A percentile compares a stretch with the other conserved stretches of the same genome.
Evolutionary conservation across 2,797 vertebrate species (phyloP).

Genomic region (Taenioides sp.): DNA sequence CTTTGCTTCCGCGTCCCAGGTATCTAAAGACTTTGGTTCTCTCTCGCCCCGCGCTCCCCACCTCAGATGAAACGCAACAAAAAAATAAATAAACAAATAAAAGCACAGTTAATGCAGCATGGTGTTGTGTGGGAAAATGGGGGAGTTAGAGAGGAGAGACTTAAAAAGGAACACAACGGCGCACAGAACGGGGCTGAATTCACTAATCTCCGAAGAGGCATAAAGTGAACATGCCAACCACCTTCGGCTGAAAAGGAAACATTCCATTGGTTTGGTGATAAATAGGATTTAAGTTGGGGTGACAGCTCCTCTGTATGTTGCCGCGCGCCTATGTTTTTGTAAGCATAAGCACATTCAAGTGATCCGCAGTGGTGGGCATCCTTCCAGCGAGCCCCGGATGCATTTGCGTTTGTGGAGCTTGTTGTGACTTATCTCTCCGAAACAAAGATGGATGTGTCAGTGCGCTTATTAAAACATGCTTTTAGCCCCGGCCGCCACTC

Average conservation of each 20-base stretch:
- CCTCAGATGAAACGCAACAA: constrained; percentile 70
- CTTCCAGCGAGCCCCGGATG: constrained; percentile 74
- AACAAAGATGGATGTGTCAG: constrained; percentile 83
- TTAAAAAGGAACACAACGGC: constrained; percentile 73
- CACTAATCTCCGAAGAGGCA: constrained; percentile 81
- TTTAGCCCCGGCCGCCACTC: constrained; percentile 76
- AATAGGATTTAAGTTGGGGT: constrained; percentile 80
- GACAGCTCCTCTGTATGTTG: constrained; percentile 72
- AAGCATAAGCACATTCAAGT: constrained; percentile 66
- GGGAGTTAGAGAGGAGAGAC: constrained; percentile 69
- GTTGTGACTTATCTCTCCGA: constrained; percentile 79
- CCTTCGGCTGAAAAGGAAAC: constrained; percentile 73
- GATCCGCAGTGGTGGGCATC: constrained; percentile 72
- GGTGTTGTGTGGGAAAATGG: constrained; percentile 63
- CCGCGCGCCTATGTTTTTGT: constrained; percentile 57
- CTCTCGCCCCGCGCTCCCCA: constrained; percentile 15
- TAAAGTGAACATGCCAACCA: constrained; percentile 82
- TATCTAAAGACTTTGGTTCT: constrained; percentile 69
- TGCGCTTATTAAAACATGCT: constrained; percentile 81
- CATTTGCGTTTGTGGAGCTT: constrained; percentile 56
- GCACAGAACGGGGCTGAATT: constrained; percentile 75
- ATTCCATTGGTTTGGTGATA: constrained; percentile 75
- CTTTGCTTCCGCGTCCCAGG: constrained; percentile 68
- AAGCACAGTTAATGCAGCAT: constrained; percentile 75
- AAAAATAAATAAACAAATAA: constrained; percentile 79